Percentiles rank a stretch among this genome's conserved stretches.
These are phyloP conservation scores for Onychostoma macrolepis DNA, from an alignment of 2,113 vertebrate species.

Conservation along the genomic window DNA sequence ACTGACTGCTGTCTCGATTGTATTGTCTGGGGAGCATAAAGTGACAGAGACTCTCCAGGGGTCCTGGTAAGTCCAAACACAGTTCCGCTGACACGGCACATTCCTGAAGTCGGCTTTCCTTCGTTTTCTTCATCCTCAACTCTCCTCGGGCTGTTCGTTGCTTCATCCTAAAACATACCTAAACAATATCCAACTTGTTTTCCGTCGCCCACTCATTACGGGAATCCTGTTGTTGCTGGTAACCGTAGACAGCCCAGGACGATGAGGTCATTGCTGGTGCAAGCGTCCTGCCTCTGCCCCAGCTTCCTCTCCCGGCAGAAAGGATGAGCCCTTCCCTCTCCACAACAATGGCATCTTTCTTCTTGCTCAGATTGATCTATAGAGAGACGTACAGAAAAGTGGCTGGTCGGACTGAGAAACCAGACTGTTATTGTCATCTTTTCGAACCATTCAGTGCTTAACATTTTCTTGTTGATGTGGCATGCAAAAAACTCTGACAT, in stretches of 20 bases:
- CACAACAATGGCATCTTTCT: constrained; percentile 72
- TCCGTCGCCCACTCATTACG: constrained; percentile 67
- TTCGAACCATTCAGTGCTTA: not conserved
- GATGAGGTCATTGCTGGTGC: constrained; percentile 76
- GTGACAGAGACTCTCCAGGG: not conserved
- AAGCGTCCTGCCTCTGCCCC: constrained; percentile 64
- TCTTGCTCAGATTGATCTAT: constrained; percentile 46
- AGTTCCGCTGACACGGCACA: constrained; percentile 31
- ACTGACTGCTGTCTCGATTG: not conserved
- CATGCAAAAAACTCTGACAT: constrained; percentile 36
- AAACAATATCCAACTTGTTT: constrained; percentile 78
- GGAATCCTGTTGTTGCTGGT: constrained; percentile 76
- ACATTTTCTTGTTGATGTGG: constrained; percentile 3
- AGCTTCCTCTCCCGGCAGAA: constrained; percentile 26
- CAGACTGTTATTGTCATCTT: constrained; percentile 34
- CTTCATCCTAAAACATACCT: constrained; percentile 59
- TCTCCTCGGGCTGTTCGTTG: constrained; percentile 60
- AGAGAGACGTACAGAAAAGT: constrained; percentile 52
- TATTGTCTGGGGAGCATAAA: not conserved
- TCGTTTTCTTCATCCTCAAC: constrained; percentile 55
- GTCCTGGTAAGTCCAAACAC: not conserved
- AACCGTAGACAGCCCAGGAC: constrained; percentile 68
- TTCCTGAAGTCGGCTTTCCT: constrained; percentile 31
- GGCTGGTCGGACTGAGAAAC: constrained; percentile 1
- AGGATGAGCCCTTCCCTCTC: constrained; percentile 38